phyloP scores from a whole-genome alignment of 2,797 vertebrate species.

The Diplodus puntazzo region DNA sequence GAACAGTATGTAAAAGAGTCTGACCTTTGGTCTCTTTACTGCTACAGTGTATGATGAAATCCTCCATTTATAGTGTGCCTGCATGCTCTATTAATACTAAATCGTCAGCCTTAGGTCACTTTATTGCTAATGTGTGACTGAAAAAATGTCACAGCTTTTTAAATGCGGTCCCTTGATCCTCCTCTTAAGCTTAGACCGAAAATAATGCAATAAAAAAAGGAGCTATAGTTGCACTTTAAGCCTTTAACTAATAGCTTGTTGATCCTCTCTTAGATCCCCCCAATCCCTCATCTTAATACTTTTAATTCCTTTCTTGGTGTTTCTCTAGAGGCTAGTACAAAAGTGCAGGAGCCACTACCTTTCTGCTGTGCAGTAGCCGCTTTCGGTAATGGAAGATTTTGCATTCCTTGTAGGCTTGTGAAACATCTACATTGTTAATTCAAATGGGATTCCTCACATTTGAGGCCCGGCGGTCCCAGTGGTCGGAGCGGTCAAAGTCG shows the following conservation, averaged over 20 bases:
- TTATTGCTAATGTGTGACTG: neutral
- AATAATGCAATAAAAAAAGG: conserved; percentile 3
- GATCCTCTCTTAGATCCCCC: conserved; percentile 14
- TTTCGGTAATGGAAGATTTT: neutral
- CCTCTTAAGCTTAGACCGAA: neutral
- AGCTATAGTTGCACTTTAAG: neutral
- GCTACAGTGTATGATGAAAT: conserved; percentile 10
- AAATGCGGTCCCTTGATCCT: neutral
- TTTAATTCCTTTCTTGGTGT: conserved; percentile 11
- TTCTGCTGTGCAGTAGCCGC: neutral
- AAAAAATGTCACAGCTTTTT: conserved; percentile 16
- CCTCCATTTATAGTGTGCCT: conserved; percentile 5
- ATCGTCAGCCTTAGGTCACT: conserved; percentile 15
- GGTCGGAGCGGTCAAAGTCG: conserved; percentile 18
- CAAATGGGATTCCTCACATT: conserved; percentile 21
- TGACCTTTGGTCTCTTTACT: conserved; percentile 42
- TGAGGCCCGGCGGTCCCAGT: conserved; percentile 3
- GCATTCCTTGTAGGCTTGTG: neutral
- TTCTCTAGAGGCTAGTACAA: neutral
- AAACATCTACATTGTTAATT: conserved; percentile 9
- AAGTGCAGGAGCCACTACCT: neutral
- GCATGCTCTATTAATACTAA: conserved; percentile 1
- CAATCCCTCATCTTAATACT: neutral
- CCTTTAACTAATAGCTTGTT: conserved; percentile 21
- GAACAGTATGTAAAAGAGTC: conserved; percentile 44